Conservation (phyloP, 2,888 invertebrate genomes). For the Rhaphigaster nebulosa region DNA sequence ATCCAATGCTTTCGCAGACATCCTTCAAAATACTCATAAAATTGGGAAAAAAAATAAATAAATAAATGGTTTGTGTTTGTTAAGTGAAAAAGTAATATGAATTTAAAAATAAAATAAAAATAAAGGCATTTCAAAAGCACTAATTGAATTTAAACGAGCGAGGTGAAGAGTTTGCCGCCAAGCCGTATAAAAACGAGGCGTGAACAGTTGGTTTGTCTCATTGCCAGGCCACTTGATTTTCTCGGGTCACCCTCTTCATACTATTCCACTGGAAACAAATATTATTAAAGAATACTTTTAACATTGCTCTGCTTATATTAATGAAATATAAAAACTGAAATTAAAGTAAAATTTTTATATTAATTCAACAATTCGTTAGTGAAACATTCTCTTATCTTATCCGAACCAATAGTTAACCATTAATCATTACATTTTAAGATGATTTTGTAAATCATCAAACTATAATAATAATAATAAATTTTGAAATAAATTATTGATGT, state of each 20-base stretch:
- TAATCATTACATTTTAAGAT: too few relatives aligned
- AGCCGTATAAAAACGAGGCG: background rate
- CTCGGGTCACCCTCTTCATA: background rate
- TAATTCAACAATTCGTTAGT: too few relatives aligned
- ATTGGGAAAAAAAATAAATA: too few relatives aligned
- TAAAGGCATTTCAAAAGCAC: background rate
- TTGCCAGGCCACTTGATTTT: background rate
- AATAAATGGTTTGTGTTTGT: background rate
- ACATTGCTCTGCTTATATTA: background rate
- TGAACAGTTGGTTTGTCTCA: conserved; percentile 29
- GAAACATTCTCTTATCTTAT: too few relatives aligned
- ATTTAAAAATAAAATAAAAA: background rate
- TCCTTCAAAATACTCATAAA: too few relatives aligned
- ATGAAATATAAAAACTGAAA: background rate
- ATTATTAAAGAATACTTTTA: background rate
- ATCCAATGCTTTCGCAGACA: too few relatives aligned
- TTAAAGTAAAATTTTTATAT: background rate
- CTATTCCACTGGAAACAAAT: background rate
- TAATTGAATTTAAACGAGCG: conserved; percentile 3
- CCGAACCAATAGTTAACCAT: too few relatives aligned
- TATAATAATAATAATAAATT: too few relatives aligned
- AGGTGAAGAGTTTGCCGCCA: background rate
- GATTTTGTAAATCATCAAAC: too few relatives aligned
- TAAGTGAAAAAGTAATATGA: background rate
- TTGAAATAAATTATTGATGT: too few relatives aligned